These are phyloP conservation scores for Cyaniris semiargus DNA, from an alignment of 2,888 invertebrate genomes.

Conservation along the genomic window DNA sequence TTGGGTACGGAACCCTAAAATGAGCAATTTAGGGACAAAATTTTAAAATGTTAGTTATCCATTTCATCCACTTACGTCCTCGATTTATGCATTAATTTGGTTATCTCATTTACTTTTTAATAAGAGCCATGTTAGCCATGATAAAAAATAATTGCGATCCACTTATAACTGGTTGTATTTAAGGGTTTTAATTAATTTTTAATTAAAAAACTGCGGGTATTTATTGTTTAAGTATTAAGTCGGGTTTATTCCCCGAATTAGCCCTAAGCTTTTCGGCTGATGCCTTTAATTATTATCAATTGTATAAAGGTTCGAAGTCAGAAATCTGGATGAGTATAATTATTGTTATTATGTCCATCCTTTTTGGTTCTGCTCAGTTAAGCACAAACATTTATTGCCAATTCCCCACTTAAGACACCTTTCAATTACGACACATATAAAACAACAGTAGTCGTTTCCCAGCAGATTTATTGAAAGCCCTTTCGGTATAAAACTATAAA, in stretches of 20 bases:
- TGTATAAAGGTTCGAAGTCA: neutral
- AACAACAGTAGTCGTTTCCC: neutral
- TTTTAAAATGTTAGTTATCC: too few species aligned
- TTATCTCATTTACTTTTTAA: slow-evolving; percentile 49
- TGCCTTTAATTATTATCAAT: neutral
- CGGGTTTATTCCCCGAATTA: slow-evolving; percentile 5
- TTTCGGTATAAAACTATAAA: neutral
- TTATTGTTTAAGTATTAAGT: slow-evolving; percentile 3
- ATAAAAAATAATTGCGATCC: slow-evolving; percentile 32
- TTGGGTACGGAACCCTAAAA: too few species aligned
- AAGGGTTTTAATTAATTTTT: slow-evolving; percentile 14
- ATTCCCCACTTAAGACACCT: neutral
- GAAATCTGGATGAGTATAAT: neutral
- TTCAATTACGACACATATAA: neutral
- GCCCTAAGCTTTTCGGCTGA: neutral
- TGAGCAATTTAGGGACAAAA: too few species aligned
- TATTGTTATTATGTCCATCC: slow-evolving; percentile 64
- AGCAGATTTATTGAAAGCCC: neutral
- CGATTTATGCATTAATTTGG: slow-evolving; percentile 15
- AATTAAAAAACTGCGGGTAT: slow-evolving; percentile 5
- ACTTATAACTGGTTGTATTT: slow-evolving; percentile 29
- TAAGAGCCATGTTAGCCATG: slow-evolving; percentile 52
- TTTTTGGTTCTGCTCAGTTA: slow-evolving; percentile 59
- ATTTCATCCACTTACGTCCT: too few species aligned
- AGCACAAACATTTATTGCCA: neutral